A percentile compares a stretch with the other conserved stretches of the same genome.
Evolutionary conservation across 2,888 invertebrate species (phyloP).

Genomic region (Marronus borbonicus): DNA sequence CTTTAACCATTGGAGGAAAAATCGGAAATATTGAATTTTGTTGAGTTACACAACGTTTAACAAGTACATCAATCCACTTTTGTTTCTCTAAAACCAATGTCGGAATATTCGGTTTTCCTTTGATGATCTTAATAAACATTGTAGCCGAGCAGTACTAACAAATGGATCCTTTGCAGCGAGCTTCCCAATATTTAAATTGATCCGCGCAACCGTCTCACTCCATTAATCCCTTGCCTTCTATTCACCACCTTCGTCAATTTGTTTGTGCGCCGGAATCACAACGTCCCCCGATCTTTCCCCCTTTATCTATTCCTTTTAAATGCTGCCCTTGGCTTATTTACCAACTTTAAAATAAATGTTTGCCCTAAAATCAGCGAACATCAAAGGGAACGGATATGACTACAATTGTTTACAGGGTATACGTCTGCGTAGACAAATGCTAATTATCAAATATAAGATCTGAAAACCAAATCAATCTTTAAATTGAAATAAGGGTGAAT

Average conservation of each 20-base stretch:
- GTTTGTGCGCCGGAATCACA: slow-evolving; percentile 14
- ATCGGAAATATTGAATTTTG: too few relatives aligned
- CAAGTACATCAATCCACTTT: slow-evolving; percentile 9
- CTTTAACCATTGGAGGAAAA: too few relatives aligned
- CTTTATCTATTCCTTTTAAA: slow-evolving; percentile 59
- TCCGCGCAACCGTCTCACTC: slow-evolving; percentile 32
- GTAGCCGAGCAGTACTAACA: slow-evolving; percentile 45
- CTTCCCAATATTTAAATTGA: slow-evolving; percentile 45
- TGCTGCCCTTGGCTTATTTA: slow-evolving; percentile 62
- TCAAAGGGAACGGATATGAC: slow-evolving; percentile 54
- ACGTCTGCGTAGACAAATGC: slow-evolving; percentile 50
- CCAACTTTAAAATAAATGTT: slow-evolving; percentile 67
- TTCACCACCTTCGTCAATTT: slow-evolving; percentile 44
- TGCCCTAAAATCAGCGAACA: slow-evolving; percentile 64
- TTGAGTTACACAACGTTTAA: too few relatives aligned
- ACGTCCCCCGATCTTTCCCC: slow-evolving; percentile 35
- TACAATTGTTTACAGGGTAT: slow-evolving; percentile 46
- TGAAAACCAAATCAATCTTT: background rate
- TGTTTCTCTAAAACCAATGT: slow-evolving; percentile 33
- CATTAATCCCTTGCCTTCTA: slow-evolving; percentile 44
- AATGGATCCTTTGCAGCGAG: slow-evolving; percentile 42
- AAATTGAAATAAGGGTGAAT: too few relatives aligned
- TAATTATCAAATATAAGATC: slow-evolving; percentile 31
- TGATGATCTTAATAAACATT: slow-evolving; percentile 49
- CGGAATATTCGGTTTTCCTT: slow-evolving; percentile 40